Evolutionary conservation across 2,888 invertebrate species (phyloP).

Genomic region (Drosophila mimetica): DNA sequence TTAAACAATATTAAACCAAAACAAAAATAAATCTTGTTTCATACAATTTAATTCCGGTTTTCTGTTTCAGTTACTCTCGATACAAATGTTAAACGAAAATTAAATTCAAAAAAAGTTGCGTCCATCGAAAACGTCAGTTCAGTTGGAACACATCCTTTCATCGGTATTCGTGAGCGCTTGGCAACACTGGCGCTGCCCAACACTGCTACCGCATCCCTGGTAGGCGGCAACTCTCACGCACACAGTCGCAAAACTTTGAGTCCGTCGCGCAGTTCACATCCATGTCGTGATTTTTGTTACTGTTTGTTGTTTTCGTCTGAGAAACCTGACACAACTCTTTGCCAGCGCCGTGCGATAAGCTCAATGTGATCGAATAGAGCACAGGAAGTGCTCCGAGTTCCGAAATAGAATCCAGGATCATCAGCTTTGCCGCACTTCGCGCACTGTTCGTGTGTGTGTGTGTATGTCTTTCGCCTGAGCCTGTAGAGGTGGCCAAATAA

Average conservation of each 20-base stretch:
- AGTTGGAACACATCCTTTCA: neutral
- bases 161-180: neutral
- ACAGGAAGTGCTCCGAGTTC: neutral
- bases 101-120: no score
- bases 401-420: neutral
- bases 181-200: neutral
- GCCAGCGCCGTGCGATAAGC: neutral
- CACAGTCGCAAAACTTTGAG: neutral
- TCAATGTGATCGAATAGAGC: slow-evolving; percentile 4
- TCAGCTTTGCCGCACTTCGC: neutral
- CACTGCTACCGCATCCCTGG: slow-evolving; percentile 17
- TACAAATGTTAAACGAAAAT: no score
- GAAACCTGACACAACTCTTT: slow-evolving; percentile 16
- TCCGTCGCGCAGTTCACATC: slow-evolving; percentile 10
- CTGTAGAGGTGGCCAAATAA: slow-evolving; percentile 44
- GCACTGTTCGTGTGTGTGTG: neutral
- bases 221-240: slow-evolving; percentile 29
- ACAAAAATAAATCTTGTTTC: no score
- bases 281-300: slow-evolving; percentile 26
- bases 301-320: slow-evolving; percentile 34
- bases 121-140: neutral
- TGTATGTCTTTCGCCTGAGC: slow-evolving; percentile 19
- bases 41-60: no score
- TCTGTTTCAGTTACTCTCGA: no score
- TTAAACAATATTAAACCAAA: no score